Percentiles rank a stretch among this genome's conserved stretches.
phyloP scores from a whole-genome alignment of 2,113 vertebrate genomes.

The Mesocricetus auratus region DNA sequence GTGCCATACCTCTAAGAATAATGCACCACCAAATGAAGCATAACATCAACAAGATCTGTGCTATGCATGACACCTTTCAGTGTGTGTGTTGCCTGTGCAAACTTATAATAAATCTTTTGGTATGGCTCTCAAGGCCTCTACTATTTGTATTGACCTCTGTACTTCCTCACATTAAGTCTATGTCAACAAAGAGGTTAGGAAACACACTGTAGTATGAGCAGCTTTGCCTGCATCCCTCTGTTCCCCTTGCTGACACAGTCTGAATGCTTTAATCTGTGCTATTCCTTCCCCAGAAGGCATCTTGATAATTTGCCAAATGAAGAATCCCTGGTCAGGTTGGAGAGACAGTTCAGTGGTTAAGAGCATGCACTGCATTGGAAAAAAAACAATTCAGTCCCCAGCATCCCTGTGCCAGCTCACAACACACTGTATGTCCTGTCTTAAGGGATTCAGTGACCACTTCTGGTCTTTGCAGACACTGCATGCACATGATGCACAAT shows the following conservation, averaged over 20 bases:
- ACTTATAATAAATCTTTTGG: not conserved
- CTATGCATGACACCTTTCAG: not conserved
- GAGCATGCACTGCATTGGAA: not conserved
- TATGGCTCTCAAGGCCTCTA: not conserved
- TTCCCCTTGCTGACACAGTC: not conserved
- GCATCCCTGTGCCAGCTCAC: not conserved
- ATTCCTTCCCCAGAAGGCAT: not conserved
- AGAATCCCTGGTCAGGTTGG: not conserved
- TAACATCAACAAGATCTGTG: no score
- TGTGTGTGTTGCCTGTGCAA: not conserved
- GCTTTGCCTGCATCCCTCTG: not conserved
- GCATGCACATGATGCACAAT: not conserved
- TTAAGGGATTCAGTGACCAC: not conserved
- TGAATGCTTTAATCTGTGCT: not conserved
- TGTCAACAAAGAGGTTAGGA: not conserved
- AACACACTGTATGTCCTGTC: not conserved
- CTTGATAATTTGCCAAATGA: not conserved
- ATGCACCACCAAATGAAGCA: no score
- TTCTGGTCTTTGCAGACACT: not conserved
- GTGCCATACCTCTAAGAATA: not conserved
- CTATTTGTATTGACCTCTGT: not conserved
- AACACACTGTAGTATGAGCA: not conserved
- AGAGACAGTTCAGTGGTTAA: not conserved
- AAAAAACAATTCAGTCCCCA: not conserved
- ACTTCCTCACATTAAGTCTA: not conserved